phyloP scores from a whole-genome alignment of 2,888 invertebrate species.

The Drosophila anomelani region DNA sequence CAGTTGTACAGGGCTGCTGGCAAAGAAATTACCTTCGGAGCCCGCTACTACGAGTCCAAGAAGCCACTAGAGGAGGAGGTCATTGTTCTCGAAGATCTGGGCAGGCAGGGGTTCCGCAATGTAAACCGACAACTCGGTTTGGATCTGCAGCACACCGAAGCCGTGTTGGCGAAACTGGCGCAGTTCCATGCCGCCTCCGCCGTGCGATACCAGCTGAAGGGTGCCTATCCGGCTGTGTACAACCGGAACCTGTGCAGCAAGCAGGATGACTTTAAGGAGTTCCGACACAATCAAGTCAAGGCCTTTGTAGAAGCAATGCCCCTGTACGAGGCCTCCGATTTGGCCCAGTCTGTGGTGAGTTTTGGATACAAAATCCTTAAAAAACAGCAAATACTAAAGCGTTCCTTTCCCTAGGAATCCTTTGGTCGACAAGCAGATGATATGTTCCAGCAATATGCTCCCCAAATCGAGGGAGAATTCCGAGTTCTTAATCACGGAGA shows the following conservation, averaged over 20 bases:
- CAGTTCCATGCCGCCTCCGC: slow-evolving; percentile 85
- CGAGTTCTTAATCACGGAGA: slow-evolving; percentile 82
- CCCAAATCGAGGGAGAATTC: slow-evolving; percentile 54
- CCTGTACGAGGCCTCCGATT: slow-evolving; percentile 50
- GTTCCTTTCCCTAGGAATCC: not conserved
- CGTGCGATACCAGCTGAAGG: slow-evolving; percentile 80
- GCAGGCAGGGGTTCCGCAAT: slow-evolving; percentile 61
- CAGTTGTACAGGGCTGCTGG: slow-evolving; percentile 63
- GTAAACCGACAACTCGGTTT: slow-evolving; percentile 73
- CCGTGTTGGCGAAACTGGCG: slow-evolving; percentile 83
- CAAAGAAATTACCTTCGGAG: slow-evolving; percentile 64
- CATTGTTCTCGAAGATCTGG: slow-evolving; percentile 81
- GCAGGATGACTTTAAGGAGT: slow-evolving; percentile 56
- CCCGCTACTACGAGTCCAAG: slow-evolving; percentile 61
- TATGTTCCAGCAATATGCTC: slow-evolving; percentile 62
- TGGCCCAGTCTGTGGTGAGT: slow-evolving; percentile 68
- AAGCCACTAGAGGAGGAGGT: slow-evolving; percentile 45
- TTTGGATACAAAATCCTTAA: fast-evolving
- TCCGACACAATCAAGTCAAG: slow-evolving; percentile 52
- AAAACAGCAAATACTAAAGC: fast-evolving
- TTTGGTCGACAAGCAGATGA: slow-evolving; percentile 56
- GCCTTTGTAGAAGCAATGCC: slow-evolving; percentile 50
- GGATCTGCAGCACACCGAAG: slow-evolving; percentile 83
- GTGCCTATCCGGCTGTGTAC: slow-evolving; percentile 69
- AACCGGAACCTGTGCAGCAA: slow-evolving; percentile 62